Evolutionary conservation across 2,888 invertebrate genomes (phyloP).

Genomic region (Prionchulus punctatus): DNA sequence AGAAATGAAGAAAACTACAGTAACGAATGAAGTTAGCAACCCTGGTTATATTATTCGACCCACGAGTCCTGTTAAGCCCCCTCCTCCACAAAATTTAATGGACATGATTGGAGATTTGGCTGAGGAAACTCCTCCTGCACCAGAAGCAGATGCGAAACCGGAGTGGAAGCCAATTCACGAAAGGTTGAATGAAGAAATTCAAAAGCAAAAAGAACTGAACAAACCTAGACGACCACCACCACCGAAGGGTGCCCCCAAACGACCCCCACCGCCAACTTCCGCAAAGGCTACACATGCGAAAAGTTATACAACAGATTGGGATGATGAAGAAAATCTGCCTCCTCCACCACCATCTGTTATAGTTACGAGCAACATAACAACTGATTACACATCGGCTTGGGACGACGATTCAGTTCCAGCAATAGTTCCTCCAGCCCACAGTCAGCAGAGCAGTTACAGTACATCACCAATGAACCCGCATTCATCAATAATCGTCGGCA

Average conservation of each 20-base stretch:
- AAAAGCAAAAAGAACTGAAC: slow-evolving; percentile 6
- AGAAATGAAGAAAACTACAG: slow-evolving; percentile 9
- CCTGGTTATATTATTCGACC: background rate
- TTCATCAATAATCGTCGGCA: too few relatives aligned
- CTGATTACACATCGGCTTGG: too few relatives aligned
- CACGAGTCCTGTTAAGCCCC: background rate
- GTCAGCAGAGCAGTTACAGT: too few relatives aligned
- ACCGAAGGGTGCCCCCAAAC: slow-evolving; percentile 7
- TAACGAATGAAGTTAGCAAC: background rate
- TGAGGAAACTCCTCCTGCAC: background rate
- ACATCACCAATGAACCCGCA: too few relatives aligned
- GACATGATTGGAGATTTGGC: background rate
- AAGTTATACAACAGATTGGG: background rate
- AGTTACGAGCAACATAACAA: too few relatives aligned
- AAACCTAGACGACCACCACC: slow-evolving; percentile 12
- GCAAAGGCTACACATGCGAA: slow-evolving; percentile 2
- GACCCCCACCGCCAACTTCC: background rate
- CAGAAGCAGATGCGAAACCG: background rate
- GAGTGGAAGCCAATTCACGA: slow-evolving; percentile 13
- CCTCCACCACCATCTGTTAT: background rate
- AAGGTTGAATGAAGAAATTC: slow-evolving; percentile 9
- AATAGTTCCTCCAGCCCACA: too few relatives aligned
- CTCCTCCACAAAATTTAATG: background rate
- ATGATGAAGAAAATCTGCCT: background rate
- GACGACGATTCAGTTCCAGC: too few relatives aligned